Conservation (phyloP, 1,140 invertebrate genomes). For the Scaptomyza graminum region DNA sequence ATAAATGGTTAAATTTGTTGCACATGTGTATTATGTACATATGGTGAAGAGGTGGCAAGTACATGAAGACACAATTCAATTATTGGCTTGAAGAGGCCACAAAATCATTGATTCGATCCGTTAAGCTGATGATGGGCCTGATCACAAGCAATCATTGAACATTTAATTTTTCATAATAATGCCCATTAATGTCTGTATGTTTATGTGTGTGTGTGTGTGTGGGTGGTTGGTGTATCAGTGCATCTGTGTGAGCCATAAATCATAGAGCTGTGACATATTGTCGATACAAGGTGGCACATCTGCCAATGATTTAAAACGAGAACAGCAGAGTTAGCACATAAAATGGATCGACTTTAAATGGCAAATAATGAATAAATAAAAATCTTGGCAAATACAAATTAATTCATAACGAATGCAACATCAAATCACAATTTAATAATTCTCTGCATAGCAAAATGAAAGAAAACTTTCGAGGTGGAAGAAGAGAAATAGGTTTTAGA, state of each 20-base stretch:
- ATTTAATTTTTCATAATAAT: constrained; percentile 67
- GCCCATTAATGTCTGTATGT: constrained; percentile 15
- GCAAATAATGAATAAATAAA: constrained; percentile 36
- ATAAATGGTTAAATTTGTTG: constrained; percentile 28
- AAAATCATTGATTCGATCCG: constrained; percentile 57
- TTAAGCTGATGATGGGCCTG: constrained; percentile 58
- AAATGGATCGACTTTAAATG: constrained; percentile 43
- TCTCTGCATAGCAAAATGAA: no score
- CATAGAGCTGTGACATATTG: constrained; percentile 64
- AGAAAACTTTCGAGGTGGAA: no score
- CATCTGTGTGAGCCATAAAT: constrained; percentile 52
- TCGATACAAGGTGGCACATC: constrained; percentile 63
- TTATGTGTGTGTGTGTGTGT: neutral
- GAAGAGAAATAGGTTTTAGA: no score
- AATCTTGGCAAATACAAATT: constrained; percentile 12
- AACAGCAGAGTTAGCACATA: constrained; percentile 15
- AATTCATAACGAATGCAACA: neutral
- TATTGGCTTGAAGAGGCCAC: neutral
- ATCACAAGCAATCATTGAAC: constrained; percentile 71
- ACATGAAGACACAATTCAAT: no score
- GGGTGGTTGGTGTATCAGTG: constrained; percentile 7
- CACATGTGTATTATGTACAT: constrained; percentile 26
- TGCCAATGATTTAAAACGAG: constrained; percentile 28
- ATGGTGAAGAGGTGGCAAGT: constrained; percentile 3
- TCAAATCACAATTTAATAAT: no score